These are phyloP conservation scores for Distichodus sexfasciatus DNA, from an alignment of 2,797 vertebrate genomes.

Conservation along the genomic window DNA sequence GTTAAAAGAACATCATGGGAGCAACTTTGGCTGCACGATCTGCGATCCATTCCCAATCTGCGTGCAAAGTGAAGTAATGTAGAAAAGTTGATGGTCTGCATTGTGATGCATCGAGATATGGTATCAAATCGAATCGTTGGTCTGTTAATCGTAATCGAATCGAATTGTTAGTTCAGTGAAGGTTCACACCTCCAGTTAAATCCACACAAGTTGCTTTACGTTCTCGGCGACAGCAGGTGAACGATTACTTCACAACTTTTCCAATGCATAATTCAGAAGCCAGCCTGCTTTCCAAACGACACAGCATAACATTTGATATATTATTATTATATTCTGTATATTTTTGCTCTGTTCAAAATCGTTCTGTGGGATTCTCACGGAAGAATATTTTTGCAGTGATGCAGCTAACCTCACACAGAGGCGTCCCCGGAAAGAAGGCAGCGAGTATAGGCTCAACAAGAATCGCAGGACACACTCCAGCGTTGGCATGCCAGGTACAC, in stretches of 20 bases:
- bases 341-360: not conserved
- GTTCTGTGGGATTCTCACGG: too few species aligned
- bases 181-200: too few species aligned
- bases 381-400: constrained; percentile 75
- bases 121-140: too few species aligned
- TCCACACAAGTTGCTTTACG: not conserved
- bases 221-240: not conserved
- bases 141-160: too few species aligned
- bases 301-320: not conserved
- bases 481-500: constrained; percentile 84
- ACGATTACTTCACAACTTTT: not conserved
- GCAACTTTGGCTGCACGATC: too few species aligned
- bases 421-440: constrained; percentile 86
- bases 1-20: too few species aligned
- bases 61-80: too few species aligned
- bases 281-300: not conserved
- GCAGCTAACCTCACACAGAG: constrained; percentile 76
- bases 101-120: too few species aligned
- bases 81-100: too few species aligned
- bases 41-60: too few species aligned
- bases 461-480: constrained; percentile 83
- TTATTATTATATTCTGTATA: too few species aligned
- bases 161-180: too few species aligned
- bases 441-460: constrained; percentile 89
- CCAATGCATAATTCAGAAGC: not conserved